Conservation (phyloP, 2,797 vertebrate species). For the Knipowitschia caucasica region DNA sequence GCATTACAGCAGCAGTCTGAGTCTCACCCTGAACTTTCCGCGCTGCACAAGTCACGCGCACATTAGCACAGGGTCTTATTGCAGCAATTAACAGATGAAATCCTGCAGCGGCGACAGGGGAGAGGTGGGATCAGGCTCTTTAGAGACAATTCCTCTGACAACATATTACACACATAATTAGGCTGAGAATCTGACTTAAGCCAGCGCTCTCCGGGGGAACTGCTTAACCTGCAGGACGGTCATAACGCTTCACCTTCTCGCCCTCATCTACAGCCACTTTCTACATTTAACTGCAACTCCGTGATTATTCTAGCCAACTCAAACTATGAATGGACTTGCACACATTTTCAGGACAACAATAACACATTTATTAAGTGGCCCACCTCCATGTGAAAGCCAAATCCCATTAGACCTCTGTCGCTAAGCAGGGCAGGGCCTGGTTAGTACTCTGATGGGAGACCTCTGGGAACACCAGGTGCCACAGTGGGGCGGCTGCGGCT, state of each 20-base stretch:
- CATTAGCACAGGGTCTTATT: conserved; percentile 9
- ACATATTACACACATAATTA: conserved; percentile 66
- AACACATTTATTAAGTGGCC: no score
- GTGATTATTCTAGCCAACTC: no score
- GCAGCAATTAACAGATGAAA: conserved; percentile 46
- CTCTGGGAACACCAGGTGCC: no score
- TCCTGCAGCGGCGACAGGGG: conserved; percentile 29
- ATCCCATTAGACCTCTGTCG: no score
- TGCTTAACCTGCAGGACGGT: conserved; percentile 5
- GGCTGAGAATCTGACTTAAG: conserved; percentile 43
- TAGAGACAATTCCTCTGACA: conserved; percentile 50
- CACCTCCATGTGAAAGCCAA: no score
- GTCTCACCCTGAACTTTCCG: background rate
- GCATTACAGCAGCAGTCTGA: background rate
- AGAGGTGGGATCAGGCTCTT: conserved; percentile 39
- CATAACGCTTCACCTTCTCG: conserved; percentile 27
- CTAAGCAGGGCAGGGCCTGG: no score
- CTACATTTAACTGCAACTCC: no score
- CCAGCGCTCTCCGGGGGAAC: conserved; percentile 36
- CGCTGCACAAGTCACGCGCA: conserved; percentile 1
- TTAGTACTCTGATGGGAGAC: no score
- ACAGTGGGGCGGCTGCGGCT: no score
- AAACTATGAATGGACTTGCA: no score
- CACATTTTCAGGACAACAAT: no score
- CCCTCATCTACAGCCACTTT: background rate